A percentile compares a stretch with the other conserved stretches of the same genome.
Conservation (phyloP, 1,140 invertebrate species). For the Bilobella aurantiaca region DNA sequence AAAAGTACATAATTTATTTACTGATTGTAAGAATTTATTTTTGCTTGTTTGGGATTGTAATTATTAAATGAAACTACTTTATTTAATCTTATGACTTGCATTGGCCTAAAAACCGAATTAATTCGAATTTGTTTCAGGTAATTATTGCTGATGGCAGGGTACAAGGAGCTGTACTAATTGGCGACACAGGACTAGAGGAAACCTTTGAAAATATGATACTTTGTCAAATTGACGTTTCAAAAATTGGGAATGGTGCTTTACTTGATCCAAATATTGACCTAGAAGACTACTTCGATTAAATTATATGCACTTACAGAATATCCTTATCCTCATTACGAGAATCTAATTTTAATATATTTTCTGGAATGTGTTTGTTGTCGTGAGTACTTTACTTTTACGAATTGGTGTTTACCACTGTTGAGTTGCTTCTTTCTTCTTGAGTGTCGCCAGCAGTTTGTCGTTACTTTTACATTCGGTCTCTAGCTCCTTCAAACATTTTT, state of each 20-base stretch:
- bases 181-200: constrained; percentile 94
- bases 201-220: constrained; percentile 97
- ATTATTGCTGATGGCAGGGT: constrained; percentile 72
- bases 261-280: constrained; percentile 92
- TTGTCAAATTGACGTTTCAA: constrained; percentile 80
- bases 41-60: too few species aligned
- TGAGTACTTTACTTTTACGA: too few species aligned
- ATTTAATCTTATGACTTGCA: too few species aligned
- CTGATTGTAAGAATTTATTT: too few species aligned
- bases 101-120: too few species aligned
- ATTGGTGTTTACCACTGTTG: too few species aligned
- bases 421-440: constrained; percentile 20
- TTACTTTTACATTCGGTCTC: constrained; percentile 30
- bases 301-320: not conserved
- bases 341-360: too few species aligned
- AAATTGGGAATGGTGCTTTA: constrained; percentile 74
- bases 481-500: constrained; percentile 31
- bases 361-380: too few species aligned
- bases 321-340: not conserved
- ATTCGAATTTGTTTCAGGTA: constrained; percentile 3
- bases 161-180: constrained; percentile 88
- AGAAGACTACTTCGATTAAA: constrained; percentile 97
- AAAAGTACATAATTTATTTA: too few species aligned
- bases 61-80: too few species aligned
- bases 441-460: constrained; percentile 23